Conservation (phyloP, 1,140 invertebrate genomes). For the Drosophila burlai region DNA sequence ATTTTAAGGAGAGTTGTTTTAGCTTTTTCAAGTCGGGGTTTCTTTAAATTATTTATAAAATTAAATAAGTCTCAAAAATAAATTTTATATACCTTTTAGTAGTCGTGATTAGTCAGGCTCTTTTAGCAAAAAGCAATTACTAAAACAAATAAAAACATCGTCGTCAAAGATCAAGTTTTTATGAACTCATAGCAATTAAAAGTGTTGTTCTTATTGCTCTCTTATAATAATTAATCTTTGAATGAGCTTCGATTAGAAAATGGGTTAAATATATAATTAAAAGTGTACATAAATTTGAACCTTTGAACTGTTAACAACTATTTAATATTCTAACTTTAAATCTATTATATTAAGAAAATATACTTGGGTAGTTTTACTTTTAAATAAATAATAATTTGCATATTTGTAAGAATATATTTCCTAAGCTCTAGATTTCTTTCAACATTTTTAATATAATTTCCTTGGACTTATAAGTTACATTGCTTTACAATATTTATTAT, state of each 20-base stretch:
- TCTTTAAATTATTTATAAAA: not conserved
- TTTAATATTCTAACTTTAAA: not conserved
- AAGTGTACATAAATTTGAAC: not conserved
- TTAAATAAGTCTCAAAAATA: too few relatives aligned
- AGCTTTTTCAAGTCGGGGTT: too few relatives aligned
- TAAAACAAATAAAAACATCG: not conserved
- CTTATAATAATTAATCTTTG: not conserved
- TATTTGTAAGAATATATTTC: too few relatives aligned
- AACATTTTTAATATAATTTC: too few relatives aligned
- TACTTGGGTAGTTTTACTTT: not conserved
- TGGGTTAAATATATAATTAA: conserved; percentile 4
- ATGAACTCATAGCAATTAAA: not conserved
- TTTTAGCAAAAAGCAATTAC: too few relatives aligned
- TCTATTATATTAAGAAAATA: too few relatives aligned
- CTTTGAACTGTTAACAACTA: not conserved
- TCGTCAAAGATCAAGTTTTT: not conserved
- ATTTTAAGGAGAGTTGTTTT: not conserved
- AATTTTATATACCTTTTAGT: not conserved
- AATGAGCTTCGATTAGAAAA: not conserved
- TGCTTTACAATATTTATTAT: too few relatives aligned
- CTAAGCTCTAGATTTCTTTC: too few relatives aligned
- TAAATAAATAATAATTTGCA: too few relatives aligned
- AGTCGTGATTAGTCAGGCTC: not conserved
- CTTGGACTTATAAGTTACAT: too few relatives aligned
- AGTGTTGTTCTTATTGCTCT: not conserved